Conservation (phyloP, 2,113 vertebrate species). For the Rhizomys pruinosus region DNA sequence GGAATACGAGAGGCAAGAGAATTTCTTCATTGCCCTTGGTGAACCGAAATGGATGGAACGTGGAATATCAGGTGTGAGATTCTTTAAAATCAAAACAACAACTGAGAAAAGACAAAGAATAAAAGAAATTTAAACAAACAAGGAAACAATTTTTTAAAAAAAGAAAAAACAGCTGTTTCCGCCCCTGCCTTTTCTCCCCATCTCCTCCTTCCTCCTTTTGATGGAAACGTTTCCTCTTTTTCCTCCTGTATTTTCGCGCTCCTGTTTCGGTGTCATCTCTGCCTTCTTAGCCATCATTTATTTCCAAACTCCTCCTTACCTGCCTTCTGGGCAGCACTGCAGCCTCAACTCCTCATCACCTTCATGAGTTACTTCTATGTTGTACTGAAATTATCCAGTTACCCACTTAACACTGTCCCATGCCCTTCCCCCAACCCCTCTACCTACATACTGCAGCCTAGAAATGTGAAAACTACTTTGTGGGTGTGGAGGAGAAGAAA, state of each 20-base stretch:
- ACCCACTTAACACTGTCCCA: constrained; percentile 47
- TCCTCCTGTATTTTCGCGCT: constrained; percentile 86
- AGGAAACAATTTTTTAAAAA: constrained; percentile 69
- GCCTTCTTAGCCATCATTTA: constrained; percentile 84
- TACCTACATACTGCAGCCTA: not conserved
- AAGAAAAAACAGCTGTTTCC: constrained; percentile 71
- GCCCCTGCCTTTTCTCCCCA: constrained; percentile 69
- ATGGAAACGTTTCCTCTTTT: constrained; percentile 78
- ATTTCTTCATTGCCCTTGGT: constrained; percentile 99
- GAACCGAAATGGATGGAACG: constrained; percentile 96
- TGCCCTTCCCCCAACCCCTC: constrained; percentile 51
- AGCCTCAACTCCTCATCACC: constrained; percentile 69
- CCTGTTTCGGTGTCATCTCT: constrained; percentile 87
- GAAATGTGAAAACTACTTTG: constrained; percentile 60
- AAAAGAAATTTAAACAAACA: constrained; percentile 50
- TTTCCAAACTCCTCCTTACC: constrained; percentile 82
- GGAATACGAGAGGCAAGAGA: constrained; percentile 99
- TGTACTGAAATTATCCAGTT: constrained; percentile 48
- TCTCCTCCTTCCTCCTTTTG: constrained; percentile 82
- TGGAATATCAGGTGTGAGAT: constrained; percentile 94
- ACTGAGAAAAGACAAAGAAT: constrained; percentile 53
- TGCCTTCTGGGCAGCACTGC: constrained; percentile 75
- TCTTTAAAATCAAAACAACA: constrained; percentile 78
- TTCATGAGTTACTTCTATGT: constrained; percentile 56
- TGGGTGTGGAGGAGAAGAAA: constrained; percentile 74